Evolutionary conservation across 1,140 invertebrate genomes (phyloP).

Genomic region (Luehdorfia chinensis): DNA sequence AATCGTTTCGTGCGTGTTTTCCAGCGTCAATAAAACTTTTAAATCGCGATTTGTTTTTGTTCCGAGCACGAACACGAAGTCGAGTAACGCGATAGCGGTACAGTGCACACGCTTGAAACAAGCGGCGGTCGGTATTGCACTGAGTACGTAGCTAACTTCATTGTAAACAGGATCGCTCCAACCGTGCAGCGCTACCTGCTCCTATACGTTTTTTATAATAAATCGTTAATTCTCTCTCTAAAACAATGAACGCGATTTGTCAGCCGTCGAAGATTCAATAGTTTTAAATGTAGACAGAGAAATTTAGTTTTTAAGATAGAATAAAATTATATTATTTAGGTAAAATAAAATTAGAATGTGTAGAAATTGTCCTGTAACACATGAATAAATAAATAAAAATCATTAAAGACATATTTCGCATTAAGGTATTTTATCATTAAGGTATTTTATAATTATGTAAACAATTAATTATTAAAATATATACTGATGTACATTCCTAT

Average conservation of each 20-base stretch:
- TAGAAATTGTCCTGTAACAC: no score
- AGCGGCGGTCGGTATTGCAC: conserved; percentile 5
- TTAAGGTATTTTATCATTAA: no score
- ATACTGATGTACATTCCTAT: no score
- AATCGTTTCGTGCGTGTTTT: conserved; percentile 45
- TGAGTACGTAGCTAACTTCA: conserved; percentile 13
- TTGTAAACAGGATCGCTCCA: conserved; percentile 17
- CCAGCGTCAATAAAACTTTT: conserved; percentile 46
- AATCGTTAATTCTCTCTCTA: neutral
- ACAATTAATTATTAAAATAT: no score
- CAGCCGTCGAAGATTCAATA: neutral
- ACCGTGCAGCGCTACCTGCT: neutral
- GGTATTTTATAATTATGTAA: no score
- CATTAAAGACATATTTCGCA: no score
- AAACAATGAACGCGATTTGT: conserved; percentile 5
- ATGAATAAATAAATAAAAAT: no score
- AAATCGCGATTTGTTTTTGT: conserved; percentile 46
- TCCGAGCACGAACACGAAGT: conserved; percentile 46
- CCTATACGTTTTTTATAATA: neutral
- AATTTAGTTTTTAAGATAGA: no score
- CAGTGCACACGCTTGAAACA: conserved; percentile 4
- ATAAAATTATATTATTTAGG: no score
- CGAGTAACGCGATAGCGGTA: no score
- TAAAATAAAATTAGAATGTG: no score
- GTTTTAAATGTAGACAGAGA: no score